These are phyloP conservation scores for Gallinago media DNA, from an alignment of 2,113 vertebrate genomes.

Conservation along the genomic window DNA sequence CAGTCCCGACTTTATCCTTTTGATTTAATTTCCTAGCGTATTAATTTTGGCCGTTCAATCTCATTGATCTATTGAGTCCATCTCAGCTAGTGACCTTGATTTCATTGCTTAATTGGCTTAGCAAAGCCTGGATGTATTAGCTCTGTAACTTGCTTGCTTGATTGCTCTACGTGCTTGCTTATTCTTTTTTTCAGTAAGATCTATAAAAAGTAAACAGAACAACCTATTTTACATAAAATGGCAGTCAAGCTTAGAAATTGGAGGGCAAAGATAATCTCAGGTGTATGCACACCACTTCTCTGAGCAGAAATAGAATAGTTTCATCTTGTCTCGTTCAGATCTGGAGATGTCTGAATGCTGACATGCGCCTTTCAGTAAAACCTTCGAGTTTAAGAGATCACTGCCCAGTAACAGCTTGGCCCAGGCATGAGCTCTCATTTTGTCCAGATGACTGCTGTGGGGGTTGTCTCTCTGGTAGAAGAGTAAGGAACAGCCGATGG, in stretches of 20 bases:
- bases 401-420: background rate
- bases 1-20: background rate
- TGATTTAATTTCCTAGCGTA: slow-evolving; percentile 41
- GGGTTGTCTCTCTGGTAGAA: background rate
- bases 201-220: background rate
- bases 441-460: background rate
- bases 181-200: background rate
- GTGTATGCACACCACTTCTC: rapidly evolving
- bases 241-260: background rate
- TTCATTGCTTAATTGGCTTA: slow-evolving; percentile 48
- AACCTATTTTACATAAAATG: background rate
- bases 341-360: background rate
- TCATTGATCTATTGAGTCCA: slow-evolving; percentile 30
- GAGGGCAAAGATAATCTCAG: background rate
- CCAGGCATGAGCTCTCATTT: background rate
- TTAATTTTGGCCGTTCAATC: slow-evolving; percentile 36
- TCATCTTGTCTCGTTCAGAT: background rate
- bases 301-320: background rate
- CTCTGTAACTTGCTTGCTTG: background rate
- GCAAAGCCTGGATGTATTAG: background rate
- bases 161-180: background rate
- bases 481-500: background rate
- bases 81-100: slow-evolving; percentile 38
- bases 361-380: background rate
- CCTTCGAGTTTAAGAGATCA: background rate